Evolutionary conservation across 2,113 vertebrate genomes (phyloP), one percentile per base, ranked within the genome.

Genomic region (Scomber colias): DNA sequence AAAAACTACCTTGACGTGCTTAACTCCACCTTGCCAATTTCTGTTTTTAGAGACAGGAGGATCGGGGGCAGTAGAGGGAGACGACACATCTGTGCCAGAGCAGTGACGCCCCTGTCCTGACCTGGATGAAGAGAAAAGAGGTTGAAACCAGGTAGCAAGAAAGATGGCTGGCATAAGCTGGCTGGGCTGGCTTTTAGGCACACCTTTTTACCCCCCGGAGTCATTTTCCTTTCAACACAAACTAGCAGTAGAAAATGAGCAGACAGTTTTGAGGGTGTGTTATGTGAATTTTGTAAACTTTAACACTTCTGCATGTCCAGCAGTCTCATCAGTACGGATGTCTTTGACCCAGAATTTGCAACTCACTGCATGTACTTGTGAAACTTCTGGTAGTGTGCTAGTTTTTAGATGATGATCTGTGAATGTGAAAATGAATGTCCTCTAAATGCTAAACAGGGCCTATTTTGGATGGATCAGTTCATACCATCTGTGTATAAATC

Each of bases 361-460:
- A 91, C 91, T 92, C 90, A 89, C 90, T 93, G 95, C 94, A 95
- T 95, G 95, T 92, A 90, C 90, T 93, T 94, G 92, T 93, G 88
- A 92, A 93, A 94, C 87, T 90, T 92, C 92, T 92, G 93, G 77
- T 90, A 68, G 87, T 90, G 94, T 91, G 90, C 92, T 94, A 93
- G 85, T 89, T 94, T 89, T 92, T 93, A 93, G 92, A 87, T 62
- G 85, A 88, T 75, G 87, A 90, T 92, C 90, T 90, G 93, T 93
- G 92, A 92, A 92, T 88, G 89, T 94, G 92, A 85, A 91, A 88
- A 92, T 92, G 87, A 90, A 88, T 92, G 86, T 92, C 86, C 78
- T 92, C 66, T 82, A 85, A 90, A 89, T 84, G 84, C 87, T 89
- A 85, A 93, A 86, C 87, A 75, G 88, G 91, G 86, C 75, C 87